Evolutionary conservation across 35 echinoderm and acorn worm species (phyloP).

Genomic region (Apostichopus californicus): DNA sequence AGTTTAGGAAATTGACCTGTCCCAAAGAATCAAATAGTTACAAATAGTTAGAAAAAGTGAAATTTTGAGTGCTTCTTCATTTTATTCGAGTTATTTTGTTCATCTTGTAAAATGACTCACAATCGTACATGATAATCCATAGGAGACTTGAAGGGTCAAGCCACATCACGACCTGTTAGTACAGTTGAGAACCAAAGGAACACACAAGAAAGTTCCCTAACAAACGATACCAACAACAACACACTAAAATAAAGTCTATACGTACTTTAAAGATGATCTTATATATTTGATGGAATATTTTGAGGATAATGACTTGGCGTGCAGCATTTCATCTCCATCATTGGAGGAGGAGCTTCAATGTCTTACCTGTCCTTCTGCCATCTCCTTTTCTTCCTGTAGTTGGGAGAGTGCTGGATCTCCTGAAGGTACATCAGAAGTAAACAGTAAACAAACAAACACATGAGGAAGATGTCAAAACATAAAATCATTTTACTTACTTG

Average conservation of each 20-base stretch:
- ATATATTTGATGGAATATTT: no score
- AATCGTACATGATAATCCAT: no score
- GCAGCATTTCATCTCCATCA: no score
- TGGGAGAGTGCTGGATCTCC: conserved; percentile 72
- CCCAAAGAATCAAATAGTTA: not conserved
- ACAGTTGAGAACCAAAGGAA: no score
- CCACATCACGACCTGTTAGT: no score
- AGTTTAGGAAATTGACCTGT: conserved; percentile 95
- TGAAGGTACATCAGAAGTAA: conserved; percentile 25
- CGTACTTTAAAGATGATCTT: no score
- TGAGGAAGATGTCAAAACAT: not conserved
- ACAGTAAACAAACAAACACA: not conserved
- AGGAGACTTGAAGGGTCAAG: no score
- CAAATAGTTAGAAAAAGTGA: not conserved
- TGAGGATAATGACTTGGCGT: no score
- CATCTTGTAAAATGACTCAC: not conserved
- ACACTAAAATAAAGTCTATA: no score
- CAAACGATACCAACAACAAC: no score
- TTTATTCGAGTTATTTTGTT: not conserved
- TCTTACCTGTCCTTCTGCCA: conserved; percentile 89
- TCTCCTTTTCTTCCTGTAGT: conserved; percentile 93
- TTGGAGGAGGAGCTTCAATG: not conserved
- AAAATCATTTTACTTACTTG: not conserved
- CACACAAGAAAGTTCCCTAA: no score
- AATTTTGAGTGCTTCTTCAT: not conserved